Percentiles rank a stretch among this genome's conserved stretches.
Evolutionary conservation across 2,888 invertebrate species (phyloP).

Genomic region (Polietes domitor): DNA sequence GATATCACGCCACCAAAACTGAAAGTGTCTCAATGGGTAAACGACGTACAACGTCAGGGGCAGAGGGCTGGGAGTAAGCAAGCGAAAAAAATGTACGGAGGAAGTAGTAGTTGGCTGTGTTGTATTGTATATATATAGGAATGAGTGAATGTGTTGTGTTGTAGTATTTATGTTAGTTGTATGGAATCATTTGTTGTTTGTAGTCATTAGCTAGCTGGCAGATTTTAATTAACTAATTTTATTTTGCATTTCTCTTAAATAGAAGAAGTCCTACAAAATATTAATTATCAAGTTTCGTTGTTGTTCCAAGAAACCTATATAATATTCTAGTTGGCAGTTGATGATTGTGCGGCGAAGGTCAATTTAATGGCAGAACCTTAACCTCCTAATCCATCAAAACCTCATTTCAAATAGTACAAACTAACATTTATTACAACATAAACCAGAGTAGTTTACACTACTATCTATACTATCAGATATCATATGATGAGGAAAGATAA

Average conservation of each 20-base stretch:
- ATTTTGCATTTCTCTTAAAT: not conserved
- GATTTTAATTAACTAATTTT: slow-evolving; percentile 17
- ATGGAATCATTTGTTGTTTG: slow-evolving; percentile 1
- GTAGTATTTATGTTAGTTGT: not conserved
- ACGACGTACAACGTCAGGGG: not conserved
- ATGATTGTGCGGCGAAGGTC: too few relatives aligned
- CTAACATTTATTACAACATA: too few relatives aligned
- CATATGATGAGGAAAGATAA: too few relatives aligned
- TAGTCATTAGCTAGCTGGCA: not conserved
- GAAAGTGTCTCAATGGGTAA: slow-evolving; percentile 5
- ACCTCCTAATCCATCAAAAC: too few relatives aligned
- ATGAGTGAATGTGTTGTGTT: too few relatives aligned
- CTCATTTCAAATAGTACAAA: too few relatives aligned
- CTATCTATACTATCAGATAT: too few relatives aligned
- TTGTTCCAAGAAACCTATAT: too few relatives aligned
- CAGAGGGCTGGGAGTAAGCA: not conserved
- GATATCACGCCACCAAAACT: slow-evolving; percentile 37
- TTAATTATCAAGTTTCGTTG: not conserved
- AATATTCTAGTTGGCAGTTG: too few relatives aligned
- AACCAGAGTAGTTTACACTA: too few relatives aligned
- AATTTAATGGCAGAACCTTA: too few relatives aligned
- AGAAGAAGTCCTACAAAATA: slow-evolving; percentile 3
- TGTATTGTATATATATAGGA: not conserved
- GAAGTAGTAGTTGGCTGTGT: not conserved
- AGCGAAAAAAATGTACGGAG: not conserved